These are phyloP conservation scores for Leptobrachium ailaonicum DNA, from an alignment of 2,113 vertebrate species.

Conservation along the genomic window DNA sequence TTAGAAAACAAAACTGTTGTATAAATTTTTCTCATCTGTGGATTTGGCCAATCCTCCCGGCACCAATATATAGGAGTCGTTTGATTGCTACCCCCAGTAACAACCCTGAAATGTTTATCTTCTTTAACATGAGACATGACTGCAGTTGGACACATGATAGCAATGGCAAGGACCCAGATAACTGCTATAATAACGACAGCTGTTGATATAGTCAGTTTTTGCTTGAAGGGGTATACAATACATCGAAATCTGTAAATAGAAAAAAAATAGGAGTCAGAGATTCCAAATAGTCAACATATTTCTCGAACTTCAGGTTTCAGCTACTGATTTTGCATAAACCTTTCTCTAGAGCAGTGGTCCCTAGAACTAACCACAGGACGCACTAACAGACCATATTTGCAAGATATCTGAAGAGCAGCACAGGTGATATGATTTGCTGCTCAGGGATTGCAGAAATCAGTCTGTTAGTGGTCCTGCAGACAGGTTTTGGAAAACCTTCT, in stretches of 20 bases:
- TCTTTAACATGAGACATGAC: conserved; percentile 85
- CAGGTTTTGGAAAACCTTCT: too few species aligned
- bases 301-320: too few species aligned
- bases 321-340: too few species aligned
- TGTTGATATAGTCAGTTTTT: conserved; percentile 78
- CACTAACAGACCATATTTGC: too few species aligned
- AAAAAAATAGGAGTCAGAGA: not conserved
- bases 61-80: conserved; percentile 84
- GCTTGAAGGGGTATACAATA: conserved; percentile 87
- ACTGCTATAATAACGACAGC: conserved; percentile 71
- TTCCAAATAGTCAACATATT: too few species aligned
- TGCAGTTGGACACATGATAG: conserved; percentile 87
- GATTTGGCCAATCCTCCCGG: conserved; percentile 85
- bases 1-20: conserved; percentile 87
- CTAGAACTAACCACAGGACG: too few species aligned
- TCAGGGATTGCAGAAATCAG: too few species aligned
- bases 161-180: conserved; percentile 85
- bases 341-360: too few species aligned
- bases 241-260: conserved; percentile 76
- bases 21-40: conserved; percentile 86
- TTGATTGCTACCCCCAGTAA: conserved; percentile 71
- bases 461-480: too few species aligned
- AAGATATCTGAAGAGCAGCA: too few species aligned
- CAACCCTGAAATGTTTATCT: conserved; percentile 75
- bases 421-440: too few species aligned